Evolutionary conservation across 2,888 invertebrate genomes (phyloP), one percentile per base, ranked within the genome.

Genomic region (Polydesmus complanatus): DNA sequence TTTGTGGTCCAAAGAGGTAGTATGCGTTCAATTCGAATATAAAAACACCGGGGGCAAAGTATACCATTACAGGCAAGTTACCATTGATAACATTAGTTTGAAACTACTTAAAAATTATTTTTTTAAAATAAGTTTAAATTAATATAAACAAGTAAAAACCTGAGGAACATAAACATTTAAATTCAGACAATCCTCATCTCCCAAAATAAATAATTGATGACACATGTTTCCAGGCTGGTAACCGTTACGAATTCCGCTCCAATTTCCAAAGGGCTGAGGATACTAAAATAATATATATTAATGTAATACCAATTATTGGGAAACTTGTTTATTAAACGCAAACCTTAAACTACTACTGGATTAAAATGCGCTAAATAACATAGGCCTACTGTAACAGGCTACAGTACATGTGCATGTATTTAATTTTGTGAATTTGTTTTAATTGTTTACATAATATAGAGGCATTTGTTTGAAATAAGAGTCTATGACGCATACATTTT

Each of bases 161-260:
- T 76, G 78, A 0, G 83, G 82, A 0, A 81, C 80, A 72, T 81
- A 83, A 0, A 85, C 78, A 69, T 91, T 91, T 2, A 92, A 74
- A 66, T 86, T 88, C 1, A 92, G 78, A 68, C 91, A 92, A 72
- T 92, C 88, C 73, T 92, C 91, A 63, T 77, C 78, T 0, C 88
- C 37, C 14, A 37, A 88, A 18, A 63, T 57, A 48, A 61, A 51
- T 63, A 83, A 80, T 72, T 91, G 91, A 0, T 85, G 83, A 70
- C 91, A 92, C 2, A 83, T 78, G 0, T 82, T 79, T 11, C 83
- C 80, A 65, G 81, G 81, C 60, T 78, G 75, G 0, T 82, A 80
- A 0, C 84, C 88, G 64, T 83, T 77, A 58, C 80, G 77, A 0
- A 79, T 77, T 0, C 79, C 82, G 11, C 75, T 65, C 88, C 87